Conservation (phyloP, 2,797 vertebrate genomes). For the Muscicapa comitata region DNA sequence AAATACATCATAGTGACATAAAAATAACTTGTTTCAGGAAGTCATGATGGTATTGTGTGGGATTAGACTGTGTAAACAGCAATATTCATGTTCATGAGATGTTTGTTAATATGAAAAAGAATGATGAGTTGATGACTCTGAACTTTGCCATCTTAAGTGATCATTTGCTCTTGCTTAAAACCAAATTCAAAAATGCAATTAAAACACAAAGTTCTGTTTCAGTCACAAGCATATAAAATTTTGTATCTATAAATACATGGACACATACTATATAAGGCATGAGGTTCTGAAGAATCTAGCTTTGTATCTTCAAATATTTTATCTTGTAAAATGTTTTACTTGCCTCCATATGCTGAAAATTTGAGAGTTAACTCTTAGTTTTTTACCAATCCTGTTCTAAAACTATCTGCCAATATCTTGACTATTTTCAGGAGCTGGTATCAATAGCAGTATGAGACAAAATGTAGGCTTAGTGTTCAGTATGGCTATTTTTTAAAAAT, state of each 20-base stretch:
- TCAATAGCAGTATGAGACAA: not conserved
- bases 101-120: not conserved
- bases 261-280: not conserved
- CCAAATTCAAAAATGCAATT: not conserved
- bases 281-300: not conserved
- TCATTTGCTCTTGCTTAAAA: conserved; percentile 11
- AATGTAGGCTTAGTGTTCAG: not conserved
- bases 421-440: not conserved
- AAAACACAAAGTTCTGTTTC: not conserved
- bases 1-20: not conserved
- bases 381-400: not conserved
- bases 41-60: not conserved
- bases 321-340: not conserved
- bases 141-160: not conserved
- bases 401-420: not conserved
- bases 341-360: not conserved
- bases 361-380: not conserved
- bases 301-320: not conserved
- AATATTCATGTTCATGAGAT: not conserved
- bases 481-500: not conserved
- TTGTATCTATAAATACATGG: not conserved
- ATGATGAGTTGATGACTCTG: not conserved
- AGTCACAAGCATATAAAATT: not conserved
- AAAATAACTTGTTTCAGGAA: conserved; percentile 11
- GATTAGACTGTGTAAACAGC: not conserved